Evolutionary conservation across 2,113 vertebrate genomes (phyloP).

Genomic region (Hippocampus comes): DNA sequence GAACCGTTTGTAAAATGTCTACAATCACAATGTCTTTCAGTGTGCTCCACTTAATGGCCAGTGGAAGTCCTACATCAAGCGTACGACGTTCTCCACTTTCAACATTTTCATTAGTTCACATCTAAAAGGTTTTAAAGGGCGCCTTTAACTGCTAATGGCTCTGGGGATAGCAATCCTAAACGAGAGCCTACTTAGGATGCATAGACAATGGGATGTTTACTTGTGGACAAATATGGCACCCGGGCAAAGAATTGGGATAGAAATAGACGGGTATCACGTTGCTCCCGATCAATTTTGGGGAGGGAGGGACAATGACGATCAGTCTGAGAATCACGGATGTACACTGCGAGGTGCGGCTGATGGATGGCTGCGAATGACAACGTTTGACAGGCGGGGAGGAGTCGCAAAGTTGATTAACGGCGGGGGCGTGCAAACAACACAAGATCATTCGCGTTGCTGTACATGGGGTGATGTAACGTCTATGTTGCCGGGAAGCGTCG

Average conservation of each 20-base stretch:
- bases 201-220: constrained; percentile 40
- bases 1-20: not conserved
- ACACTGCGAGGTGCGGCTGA: constrained; percentile 20
- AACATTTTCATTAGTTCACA: constrained; percentile 43
- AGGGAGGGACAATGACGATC: constrained; percentile 35
- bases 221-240: constrained; percentile 24
- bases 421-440: constrained; percentile 22
- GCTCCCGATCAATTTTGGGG: constrained; percentile 50
- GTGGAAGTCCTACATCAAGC: constrained; percentile 34
- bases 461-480: not conserved
- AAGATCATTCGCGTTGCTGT: constrained; percentile 14
- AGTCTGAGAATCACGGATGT: constrained; percentile 9
- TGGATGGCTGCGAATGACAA: constrained; percentile 13
- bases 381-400: constrained; percentile 17
- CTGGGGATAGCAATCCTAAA: constrained; percentile 32
- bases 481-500: not conserved
- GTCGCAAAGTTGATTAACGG: constrained; percentile 18
- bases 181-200: constrained; percentile 43
- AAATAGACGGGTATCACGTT: constrained; percentile 54
- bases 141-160: constrained; percentile 63
- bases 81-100: not conserved
- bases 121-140: constrained; percentile 58
- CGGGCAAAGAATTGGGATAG: constrained; percentile 18
- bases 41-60: constrained; percentile 39
- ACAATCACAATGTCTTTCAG: constrained; percentile 11